A percentile compares a stretch with the other conserved stretches of the same genome.
Conservation (phyloP, 2,797 vertebrate genomes). For the Pseudochromis fuscus region DNA sequence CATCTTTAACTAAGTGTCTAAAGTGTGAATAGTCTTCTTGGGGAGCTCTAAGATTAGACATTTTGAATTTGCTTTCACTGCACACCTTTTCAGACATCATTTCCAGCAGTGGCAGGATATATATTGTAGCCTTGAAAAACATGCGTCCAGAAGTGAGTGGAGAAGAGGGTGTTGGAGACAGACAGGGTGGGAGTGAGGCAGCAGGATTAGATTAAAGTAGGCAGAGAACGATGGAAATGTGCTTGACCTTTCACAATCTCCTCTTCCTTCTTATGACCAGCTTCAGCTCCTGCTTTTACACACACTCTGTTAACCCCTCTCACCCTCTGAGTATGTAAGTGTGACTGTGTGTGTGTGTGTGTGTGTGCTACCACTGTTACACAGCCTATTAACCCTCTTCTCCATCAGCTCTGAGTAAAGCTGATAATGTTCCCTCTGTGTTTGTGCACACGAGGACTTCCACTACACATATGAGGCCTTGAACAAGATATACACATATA, state of each 20-base stretch:
- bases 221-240: conserved; percentile 57
- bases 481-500: conserved; percentile 22
- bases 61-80: not conserved
- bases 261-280: conserved; percentile 44
- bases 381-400: conserved; percentile 44
- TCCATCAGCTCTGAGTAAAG: conserved; percentile 51
- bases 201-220: conserved; percentile 65
- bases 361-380: conserved; percentile 2
- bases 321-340: conserved; percentile 20
- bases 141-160: not conserved
- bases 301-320: conserved; percentile 52
- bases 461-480: conserved; percentile 28
- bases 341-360: conserved; percentile 19
- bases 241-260: conserved; percentile 61
- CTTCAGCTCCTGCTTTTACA: conserved; percentile 49
- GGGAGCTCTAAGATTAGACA: not conserved
- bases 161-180: conserved; percentile 36
- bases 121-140: not conserved
- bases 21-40: conserved; percentile 5
- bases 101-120: not conserved
- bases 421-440: conserved; percentile 48
- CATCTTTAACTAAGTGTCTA: conserved; percentile 24
- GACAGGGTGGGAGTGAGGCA: conserved; percentile 30
- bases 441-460: conserved; percentile 6
- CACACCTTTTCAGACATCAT: not conserved